Evolutionary conservation across 2,888 invertebrate genomes (phyloP).

Genomic region (Caenorhabditis doughertyi): DNA sequence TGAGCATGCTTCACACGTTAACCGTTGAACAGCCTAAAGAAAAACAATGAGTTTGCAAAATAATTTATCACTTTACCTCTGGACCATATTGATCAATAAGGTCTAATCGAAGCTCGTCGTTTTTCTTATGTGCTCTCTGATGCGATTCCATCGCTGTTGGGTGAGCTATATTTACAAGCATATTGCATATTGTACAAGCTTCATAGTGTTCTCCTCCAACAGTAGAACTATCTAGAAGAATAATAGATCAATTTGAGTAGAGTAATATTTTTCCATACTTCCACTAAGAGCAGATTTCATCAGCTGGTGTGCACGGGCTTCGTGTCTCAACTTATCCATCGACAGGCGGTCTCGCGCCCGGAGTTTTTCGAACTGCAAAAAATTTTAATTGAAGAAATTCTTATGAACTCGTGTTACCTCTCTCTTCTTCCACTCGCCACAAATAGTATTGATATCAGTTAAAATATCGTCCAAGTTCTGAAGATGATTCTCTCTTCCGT

Average conservation of each 20-base stretch:
- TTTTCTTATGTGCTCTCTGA: conserved; percentile 77
- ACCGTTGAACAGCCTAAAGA: conserved; percentile 66
- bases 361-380: conserved; percentile 51
- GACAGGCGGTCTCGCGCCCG: conserved; percentile 54
- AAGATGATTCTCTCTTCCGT: conserved; percentile 69
- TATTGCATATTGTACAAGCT: conserved; percentile 73
- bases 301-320: conserved; percentile 48
- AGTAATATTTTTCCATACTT: background rate
- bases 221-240: background rate
- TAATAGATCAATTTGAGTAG: background rate
- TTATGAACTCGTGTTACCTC: conserved; percentile 17
- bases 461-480: conserved; percentile 65
- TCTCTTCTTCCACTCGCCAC: conserved; percentile 74
- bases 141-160: conserved; percentile 77
- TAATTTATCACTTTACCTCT: conserved; percentile 54
- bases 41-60: background rate
- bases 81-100: conserved; percentile 70
- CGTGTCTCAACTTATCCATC: conserved; percentile 54
- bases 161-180: conserved; percentile 74
- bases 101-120: conserved; percentile 73
- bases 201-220: conserved; percentile 67
- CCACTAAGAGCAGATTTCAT: conserved; percentile 31
- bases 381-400: background rate
- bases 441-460: conserved; percentile 68
- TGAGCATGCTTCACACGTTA: conserved; percentile 76